Conservation (phyloP, 2,113 vertebrate genomes). For the Pachyramphus minor region DNA sequence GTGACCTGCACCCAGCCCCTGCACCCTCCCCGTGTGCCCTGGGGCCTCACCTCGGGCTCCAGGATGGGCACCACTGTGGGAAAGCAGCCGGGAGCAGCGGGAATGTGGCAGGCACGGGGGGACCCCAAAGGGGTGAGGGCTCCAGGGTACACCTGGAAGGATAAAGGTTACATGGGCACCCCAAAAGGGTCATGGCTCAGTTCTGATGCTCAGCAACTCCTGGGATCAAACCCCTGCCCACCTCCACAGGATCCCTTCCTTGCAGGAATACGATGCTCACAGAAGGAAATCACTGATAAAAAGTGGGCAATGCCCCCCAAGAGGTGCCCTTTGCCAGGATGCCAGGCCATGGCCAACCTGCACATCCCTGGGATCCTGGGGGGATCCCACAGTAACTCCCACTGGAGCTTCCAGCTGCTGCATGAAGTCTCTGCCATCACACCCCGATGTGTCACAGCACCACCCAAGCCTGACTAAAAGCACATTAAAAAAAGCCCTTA, state of each 20-base stretch:
- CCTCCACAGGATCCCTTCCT: neutral
- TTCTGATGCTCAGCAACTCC: neutral
- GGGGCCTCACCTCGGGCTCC: neutral
- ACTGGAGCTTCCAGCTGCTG: rapidly evolving
- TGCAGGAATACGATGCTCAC: rapidly evolving
- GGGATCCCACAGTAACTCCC: neutral
- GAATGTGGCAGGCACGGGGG: neutral
- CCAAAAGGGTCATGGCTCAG: neutral
- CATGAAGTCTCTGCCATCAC: neutral
- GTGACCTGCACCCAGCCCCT: neutral
- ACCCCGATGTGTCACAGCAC: neutral
- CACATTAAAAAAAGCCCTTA: neutral
- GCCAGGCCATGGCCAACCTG: neutral
- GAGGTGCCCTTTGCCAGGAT: neutral
- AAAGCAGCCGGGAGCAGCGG: neutral
- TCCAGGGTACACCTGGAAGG: neutral
- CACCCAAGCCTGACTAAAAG: neutral
- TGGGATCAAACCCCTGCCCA: rapidly evolving
- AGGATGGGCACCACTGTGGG: neutral
- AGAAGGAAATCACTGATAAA: rapidly evolving
- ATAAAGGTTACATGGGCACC: neutral
- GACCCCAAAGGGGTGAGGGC: neutral
- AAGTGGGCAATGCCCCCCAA: neutral
- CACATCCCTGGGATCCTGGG: neutral
- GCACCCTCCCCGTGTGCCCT: neutral